phyloP scores from a whole-genome alignment of 2,797 vertebrate genomes.

The Nasua narica region DNA sequence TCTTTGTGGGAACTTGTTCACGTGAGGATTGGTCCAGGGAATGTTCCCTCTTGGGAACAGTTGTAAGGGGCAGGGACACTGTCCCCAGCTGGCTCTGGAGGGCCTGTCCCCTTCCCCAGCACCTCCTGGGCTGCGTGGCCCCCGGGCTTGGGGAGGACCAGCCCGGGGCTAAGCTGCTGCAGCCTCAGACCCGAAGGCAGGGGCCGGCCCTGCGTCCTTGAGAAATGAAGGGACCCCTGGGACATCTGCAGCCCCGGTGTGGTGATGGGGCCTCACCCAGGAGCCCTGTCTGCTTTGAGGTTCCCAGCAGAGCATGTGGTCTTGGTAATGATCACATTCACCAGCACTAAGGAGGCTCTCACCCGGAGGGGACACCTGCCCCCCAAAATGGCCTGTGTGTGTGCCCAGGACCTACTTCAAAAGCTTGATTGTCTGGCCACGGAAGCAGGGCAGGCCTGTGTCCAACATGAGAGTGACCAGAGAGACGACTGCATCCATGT shows the following conservation, averaged over 20 bases:
- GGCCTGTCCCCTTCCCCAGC: background rate
- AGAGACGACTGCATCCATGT: constrained; percentile 98
- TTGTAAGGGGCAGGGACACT: background rate
- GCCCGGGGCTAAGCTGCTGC: background rate
- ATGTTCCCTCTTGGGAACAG: background rate
- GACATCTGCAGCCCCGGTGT: background rate
- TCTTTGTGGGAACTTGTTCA: background rate
- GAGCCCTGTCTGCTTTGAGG: background rate
- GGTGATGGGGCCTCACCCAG: background rate
- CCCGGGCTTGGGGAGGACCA: no score
- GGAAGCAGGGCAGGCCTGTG: constrained; percentile 97
- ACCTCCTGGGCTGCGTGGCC: background rate
- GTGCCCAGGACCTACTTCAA: constrained; percentile 90
- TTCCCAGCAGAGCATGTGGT: background rate
- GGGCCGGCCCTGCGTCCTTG: background rate
- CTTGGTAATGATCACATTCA: background rate
- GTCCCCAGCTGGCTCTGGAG: background rate
- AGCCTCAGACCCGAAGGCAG: background rate
- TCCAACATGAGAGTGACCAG: constrained; percentile 98
- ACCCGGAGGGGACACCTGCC: background rate
- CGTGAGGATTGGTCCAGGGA: background rate
- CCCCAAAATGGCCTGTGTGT: background rate
- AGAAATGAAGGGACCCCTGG: background rate
- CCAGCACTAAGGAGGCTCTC: background rate
- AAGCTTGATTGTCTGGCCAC: constrained; percentile 98